phyloP scores from a whole-genome alignment of 2,113 vertebrate species.

The Apus apus region DNA sequence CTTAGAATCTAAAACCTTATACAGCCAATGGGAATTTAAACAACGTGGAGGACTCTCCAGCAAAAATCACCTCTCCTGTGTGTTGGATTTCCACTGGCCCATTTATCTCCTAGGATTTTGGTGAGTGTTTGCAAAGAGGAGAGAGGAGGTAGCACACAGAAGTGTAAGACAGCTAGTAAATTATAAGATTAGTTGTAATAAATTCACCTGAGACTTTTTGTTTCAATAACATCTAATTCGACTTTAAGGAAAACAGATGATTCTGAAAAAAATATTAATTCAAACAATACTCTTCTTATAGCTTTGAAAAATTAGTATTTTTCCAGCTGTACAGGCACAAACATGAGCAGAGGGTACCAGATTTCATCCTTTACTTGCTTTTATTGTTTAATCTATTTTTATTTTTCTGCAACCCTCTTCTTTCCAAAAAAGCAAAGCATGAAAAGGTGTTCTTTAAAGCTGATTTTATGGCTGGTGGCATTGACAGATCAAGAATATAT shows the following conservation, averaged over 20 bases:
- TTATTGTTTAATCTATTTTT: background rate
- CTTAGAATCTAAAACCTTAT: background rate
- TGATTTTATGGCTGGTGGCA: constrained; percentile 60
- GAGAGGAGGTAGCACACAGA: background rate
- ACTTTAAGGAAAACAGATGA: background rate
- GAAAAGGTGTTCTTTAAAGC: constrained; percentile 13
- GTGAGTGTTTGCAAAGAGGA: background rate
- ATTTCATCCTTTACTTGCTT: constrained; percentile 31
- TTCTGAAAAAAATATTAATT: constrained; percentile 13
- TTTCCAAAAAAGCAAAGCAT: background rate
- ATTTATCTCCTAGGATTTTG: background rate
- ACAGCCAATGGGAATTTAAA: background rate
- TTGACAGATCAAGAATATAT: constrained; percentile 21
- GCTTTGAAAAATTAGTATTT: background rate
- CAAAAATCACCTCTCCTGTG: background rate
- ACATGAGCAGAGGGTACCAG: background rate
- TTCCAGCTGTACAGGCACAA: constrained; percentile 34
- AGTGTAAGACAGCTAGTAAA: background rate
- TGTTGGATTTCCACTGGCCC: background rate
- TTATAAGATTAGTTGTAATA: background rate
- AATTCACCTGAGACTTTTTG: background rate
- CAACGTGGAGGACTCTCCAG: background rate
- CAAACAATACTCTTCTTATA: background rate
- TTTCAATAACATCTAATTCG: background rate
- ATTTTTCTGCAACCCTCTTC: background rate